Evolutionary conservation across 2,888 invertebrate genomes (phyloP).

Genomic region (Cheilosia urbana): DNA sequence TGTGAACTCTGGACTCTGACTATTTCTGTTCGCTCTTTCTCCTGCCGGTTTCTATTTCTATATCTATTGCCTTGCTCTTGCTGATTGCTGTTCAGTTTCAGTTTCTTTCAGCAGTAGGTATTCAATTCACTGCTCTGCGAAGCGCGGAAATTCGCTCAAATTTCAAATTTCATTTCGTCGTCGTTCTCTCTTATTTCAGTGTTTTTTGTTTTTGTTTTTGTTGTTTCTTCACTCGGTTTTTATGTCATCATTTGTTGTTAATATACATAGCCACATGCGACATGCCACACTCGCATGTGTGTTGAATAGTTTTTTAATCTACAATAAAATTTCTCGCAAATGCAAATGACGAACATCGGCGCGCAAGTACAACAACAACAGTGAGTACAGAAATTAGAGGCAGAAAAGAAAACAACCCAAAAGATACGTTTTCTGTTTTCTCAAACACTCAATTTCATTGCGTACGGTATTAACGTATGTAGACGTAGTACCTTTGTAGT

Average conservation of each 20-base stretch:
- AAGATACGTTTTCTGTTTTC: slow-evolving; percentile 31
- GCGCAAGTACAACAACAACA: not conserved
- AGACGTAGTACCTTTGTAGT: too few relatives aligned
- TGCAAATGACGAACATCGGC: slow-evolving; percentile 31
- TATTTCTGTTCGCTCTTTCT: not conserved
- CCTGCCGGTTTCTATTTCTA: not conserved
- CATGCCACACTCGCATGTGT: slow-evolving; percentile 1
- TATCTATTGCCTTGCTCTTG: too few relatives aligned
- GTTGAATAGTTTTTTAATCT: slow-evolving; percentile 48
- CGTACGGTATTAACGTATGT: not conserved
- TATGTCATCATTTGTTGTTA: slow-evolving; percentile 26
- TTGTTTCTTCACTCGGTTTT: not conserved
- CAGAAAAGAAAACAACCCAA: slow-evolving; percentile 9
- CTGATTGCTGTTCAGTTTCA: too few relatives aligned
- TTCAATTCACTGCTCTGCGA: too few relatives aligned
- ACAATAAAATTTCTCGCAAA: slow-evolving; percentile 57
- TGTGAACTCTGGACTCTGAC: too few relatives aligned
- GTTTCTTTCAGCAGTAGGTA: too few relatives aligned
- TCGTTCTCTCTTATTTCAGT: slow-evolving; percentile 13
- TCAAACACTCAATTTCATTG: slow-evolving; percentile 26
- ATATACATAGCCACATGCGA: too few relatives aligned
- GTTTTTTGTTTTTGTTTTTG: too few relatives aligned
- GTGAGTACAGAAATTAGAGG: slow-evolving; percentile 25
- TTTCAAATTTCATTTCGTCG: slow-evolving; percentile 2
- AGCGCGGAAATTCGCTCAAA: slow-evolving; percentile 5